Percentiles rank a stretch among this genome's conserved stretches.
Evolutionary conservation across 2,113 vertebrate genomes (phyloP).

Genomic region (Grammomys surdaster): DNA sequence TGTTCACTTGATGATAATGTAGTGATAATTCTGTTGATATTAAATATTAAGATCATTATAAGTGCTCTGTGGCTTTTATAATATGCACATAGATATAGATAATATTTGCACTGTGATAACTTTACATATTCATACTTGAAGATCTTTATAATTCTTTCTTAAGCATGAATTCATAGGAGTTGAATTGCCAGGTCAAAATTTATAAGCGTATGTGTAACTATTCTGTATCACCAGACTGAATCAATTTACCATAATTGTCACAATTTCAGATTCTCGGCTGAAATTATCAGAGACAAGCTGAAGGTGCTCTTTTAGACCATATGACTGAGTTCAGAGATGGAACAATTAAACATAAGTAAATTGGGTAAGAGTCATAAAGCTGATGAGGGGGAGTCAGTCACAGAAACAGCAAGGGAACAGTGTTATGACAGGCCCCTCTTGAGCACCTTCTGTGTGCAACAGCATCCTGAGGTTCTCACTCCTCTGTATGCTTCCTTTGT

Average conservation of each 20-base stretch:
- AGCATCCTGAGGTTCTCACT: not conserved
- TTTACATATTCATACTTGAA: not conserved
- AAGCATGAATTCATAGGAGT: not conserved
- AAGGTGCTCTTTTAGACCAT: not conserved
- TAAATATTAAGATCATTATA: conserved; percentile 37
- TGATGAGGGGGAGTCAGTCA: not conserved
- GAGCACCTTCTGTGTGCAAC: not conserved
- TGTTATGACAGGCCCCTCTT: not conserved
- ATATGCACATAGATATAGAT: not conserved
- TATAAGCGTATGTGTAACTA: not conserved
- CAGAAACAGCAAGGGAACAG: not conserved
- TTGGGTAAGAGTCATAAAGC: not conserved
- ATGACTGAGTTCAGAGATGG: conserved; percentile 27
- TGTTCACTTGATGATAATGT: conserved; percentile 18
- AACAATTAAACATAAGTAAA: not conserved
- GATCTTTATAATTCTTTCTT: not conserved
- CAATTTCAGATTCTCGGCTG: conserved; percentile 49
- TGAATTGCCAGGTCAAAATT: not conserved
- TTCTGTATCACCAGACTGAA: not conserved
- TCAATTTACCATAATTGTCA: not conserved
- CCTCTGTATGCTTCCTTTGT: not conserved
- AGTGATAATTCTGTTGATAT: not conserved
- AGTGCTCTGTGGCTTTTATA: conserved; percentile 6
- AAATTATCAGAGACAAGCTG: conserved; percentile 33
- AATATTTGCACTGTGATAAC: not conserved